Conservation (phyloP, 2,113 vertebrate species). For the Stercorarius parasiticus region DNA sequence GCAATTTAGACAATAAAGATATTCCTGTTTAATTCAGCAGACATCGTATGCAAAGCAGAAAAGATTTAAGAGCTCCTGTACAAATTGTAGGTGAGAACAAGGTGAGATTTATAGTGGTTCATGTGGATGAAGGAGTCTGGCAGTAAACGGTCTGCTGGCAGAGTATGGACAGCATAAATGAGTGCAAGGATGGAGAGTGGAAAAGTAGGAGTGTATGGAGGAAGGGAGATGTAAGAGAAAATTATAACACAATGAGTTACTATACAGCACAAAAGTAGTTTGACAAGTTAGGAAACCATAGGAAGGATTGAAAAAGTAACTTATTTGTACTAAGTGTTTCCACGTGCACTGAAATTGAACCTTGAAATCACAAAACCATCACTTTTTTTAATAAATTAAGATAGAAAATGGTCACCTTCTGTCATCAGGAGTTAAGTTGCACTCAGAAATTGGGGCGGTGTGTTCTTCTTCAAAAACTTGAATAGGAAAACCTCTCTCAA, state of each 20-base stretch:
- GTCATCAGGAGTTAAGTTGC: conserved; percentile 70
- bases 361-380: neutral
- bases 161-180: neutral
- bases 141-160: neutral
- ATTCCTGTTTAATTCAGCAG: neutral
- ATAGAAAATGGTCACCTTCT: conserved; percentile 70
- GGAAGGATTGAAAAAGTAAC: neutral
- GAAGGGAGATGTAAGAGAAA: neutral
- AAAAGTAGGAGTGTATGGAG: neutral
- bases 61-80: neutral
- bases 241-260: neutral
- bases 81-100: neutral
- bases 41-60: neutral
- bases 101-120: neutral
- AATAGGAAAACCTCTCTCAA: conserved; percentile 36
- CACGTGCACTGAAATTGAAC: neutral
- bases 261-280: neutral
- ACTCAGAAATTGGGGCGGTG: conserved; percentile 69
- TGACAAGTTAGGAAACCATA: neutral
- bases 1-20: neutral
- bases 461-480: conserved; percentile 67
- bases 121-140: neutral
- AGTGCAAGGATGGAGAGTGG: neutral
- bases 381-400: neutral
- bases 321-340: neutral